Evolutionary conservation across 2,888 invertebrate genomes (phyloP), one percentile per base, ranked within the genome.

Genomic region (Pristionchus entomophagus): DNA sequence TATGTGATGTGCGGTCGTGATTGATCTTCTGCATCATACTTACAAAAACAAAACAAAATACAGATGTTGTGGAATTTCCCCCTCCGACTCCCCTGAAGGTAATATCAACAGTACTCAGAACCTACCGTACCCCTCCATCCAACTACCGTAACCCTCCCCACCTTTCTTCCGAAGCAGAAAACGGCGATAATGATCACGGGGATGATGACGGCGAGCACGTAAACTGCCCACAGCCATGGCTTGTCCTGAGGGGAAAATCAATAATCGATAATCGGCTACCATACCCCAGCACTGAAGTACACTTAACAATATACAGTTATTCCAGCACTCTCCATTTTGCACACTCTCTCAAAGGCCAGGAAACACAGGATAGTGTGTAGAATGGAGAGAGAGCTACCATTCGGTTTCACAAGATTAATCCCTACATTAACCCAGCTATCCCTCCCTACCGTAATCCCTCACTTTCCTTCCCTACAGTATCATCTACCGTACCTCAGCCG

Each of bases 191-290:
- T 95, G 85, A 96, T 96, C 93, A 97, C 95, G 81, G 97, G 96
- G 87, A 97, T 94, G 93, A 96, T 96, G 92, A 96, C 94, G 87
- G 96, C 95, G 90, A 97, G 94, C 92, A 97, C 95, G 94, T 96
- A 96, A 85, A 97, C 96, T 80, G 96, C 97, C 96, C 97, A 98
- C 92, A 97, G 95, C 96, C 97, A 97, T 49, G 98, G 98, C 94
- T 96, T 96, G 88, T 96, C 92, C 96, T 41, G 53, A n/a, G 49
- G 14, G 26, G 49, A 26, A n/a, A 26, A 45, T 35, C 45, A n/a
- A 51, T n/a, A 65, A 56, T 29, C 17, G 56, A 83, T 10, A 26
- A 62, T 26, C 14, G 56, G 22, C 22, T 3, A n/a, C 22, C n/a
- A n/a, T n/a, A n/a, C n/a, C n/a, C n/a, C n/a, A n/a, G n/a, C n/a